Conservation (phyloP, 2,888 invertebrate species). For the Epinotia brunnichana region DNA sequence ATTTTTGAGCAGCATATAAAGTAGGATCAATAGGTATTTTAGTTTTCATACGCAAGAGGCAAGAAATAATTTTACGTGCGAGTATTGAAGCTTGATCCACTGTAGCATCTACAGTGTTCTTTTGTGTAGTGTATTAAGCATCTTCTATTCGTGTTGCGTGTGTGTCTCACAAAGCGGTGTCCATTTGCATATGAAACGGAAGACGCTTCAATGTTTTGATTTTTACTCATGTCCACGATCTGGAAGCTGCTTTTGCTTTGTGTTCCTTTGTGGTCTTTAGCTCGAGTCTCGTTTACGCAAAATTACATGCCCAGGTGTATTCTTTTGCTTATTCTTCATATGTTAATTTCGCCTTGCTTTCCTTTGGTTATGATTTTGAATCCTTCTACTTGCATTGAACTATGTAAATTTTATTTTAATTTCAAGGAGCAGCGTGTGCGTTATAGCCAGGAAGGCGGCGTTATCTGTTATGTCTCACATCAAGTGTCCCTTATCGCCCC, state of each 20-base stretch:
- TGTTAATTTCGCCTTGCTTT: conserved; percentile 49
- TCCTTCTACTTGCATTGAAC: conserved; percentile 28
- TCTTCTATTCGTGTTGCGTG: conserved; percentile 52
- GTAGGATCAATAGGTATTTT: background rate
- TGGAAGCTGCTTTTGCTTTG: conserved; percentile 57
- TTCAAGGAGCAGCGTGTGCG: conserved; percentile 59
- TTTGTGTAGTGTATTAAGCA: conserved; percentile 13
- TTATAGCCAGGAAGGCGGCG: conserved; percentile 66
- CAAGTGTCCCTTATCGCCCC: conserved; percentile 81
- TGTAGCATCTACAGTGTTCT: background rate
- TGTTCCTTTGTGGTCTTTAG: conserved; percentile 58
- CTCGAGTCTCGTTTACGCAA: conserved; percentile 54
- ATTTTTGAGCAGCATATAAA: background rate
- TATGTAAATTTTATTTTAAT: conserved; percentile 51
- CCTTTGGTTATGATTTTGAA: conserved; percentile 39
- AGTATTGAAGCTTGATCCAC: background rate
- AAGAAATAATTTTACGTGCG: background rate
- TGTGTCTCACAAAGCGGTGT: conserved; percentile 63
- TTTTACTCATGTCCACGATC: conserved; percentile 64
- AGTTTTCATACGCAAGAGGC: background rate
- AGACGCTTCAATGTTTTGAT: conserved; percentile 71
- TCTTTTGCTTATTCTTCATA: conserved; percentile 45
- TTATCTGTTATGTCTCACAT: conserved; percentile 77
- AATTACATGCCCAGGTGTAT: conserved; percentile 49
- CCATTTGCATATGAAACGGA: conserved; percentile 76